A percentile compares a stretch with the other conserved stretches of the same genome.
phyloP scores from a whole-genome alignment of 2,113 vertebrate genomes.

The Entelurus aequoreus region DNA sequence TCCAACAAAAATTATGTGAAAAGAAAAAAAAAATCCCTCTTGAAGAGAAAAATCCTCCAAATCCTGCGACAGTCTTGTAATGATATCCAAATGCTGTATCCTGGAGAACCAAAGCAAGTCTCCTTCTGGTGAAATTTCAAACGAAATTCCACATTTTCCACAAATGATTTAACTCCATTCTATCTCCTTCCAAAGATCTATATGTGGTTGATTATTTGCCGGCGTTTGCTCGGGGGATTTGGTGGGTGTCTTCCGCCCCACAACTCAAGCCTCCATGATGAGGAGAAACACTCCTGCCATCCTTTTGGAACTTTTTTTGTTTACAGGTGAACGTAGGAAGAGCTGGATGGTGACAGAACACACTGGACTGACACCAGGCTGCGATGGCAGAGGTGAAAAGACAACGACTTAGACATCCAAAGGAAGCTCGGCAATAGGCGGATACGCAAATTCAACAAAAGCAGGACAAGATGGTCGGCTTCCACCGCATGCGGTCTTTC shows the following conservation, averaged over 20 bases:
- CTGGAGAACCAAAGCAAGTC: constrained; percentile 39
- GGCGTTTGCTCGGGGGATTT: not conserved
- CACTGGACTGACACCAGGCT: constrained; percentile 12
- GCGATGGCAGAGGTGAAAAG: constrained; percentile 20
- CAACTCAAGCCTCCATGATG: constrained; percentile 31
- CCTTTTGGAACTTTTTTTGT: constrained; percentile 27
- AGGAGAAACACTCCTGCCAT: constrained; percentile 36
- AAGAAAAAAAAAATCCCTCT: constrained; percentile 40
- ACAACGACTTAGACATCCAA: constrained; percentile 7
- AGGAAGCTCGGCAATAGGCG: constrained; percentile 33
- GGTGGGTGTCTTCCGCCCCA: constrained; percentile 37
- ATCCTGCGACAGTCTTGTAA: constrained; percentile 47
- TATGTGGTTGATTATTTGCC: constrained; percentile 23
- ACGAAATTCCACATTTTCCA: not conserved
- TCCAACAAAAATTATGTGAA: constrained; percentile 38
- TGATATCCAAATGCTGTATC: constrained; percentile 57
- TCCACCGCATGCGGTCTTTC: constrained; percentile 43
- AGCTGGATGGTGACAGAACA: constrained; percentile 16
- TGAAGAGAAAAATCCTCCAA: constrained; percentile 50
- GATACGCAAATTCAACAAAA: constrained; percentile 28
- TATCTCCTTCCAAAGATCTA: constrained; percentile 36
- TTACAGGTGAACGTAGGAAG: constrained; percentile 14
- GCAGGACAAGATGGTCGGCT: constrained; percentile 29
- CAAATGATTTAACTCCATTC: constrained; percentile 51
- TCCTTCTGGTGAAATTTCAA: not conserved